A percentile compares a stretch with the other conserved stretches of the same genome.
Conservation (phyloP, 2,113 vertebrate genomes). For the Lynx canadensis region DNA sequence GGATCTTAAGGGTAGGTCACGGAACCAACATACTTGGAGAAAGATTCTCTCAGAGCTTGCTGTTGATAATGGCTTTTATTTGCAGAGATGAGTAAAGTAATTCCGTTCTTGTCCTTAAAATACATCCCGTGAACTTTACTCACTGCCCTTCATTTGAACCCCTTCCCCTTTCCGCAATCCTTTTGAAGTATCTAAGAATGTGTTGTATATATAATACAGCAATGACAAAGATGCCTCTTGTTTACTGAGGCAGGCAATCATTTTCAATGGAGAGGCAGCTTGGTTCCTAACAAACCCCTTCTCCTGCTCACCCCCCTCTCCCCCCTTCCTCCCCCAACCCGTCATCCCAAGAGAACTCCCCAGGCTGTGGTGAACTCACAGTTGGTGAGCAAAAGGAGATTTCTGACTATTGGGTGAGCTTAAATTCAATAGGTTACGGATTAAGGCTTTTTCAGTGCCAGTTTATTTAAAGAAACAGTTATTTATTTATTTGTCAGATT, state of each 20-base stretch:
- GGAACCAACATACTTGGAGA: not conserved
- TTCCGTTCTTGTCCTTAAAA: slow-evolving; percentile 64
- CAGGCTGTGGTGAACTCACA: not conserved
- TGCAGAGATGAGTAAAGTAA: slow-evolving; percentile 49
- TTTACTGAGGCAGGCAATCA: not conserved
- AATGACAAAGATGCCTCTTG: not conserved
- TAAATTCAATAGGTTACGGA: slow-evolving; percentile 49
- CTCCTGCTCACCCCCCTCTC: not conserved
- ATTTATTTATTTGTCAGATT: slow-evolving; percentile 81
- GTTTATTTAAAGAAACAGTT: slow-evolving; percentile 77
- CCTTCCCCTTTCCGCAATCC: not conserved
- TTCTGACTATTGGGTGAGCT: not conserved
- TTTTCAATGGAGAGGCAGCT: not conserved
- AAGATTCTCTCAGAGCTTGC: slow-evolving; percentile 1
- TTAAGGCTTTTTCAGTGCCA: slow-evolving; percentile 34
- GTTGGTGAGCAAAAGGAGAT: slow-evolving; percentile 21
- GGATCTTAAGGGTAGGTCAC: not conserved
- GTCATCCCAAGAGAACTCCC: not conserved
- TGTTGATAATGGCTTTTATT: not conserved
- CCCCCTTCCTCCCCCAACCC: not conserved
- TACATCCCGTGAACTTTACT: slow-evolving; percentile 49
- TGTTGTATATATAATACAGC: slow-evolving; percentile 4
- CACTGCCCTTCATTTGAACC: slow-evolving; percentile 65
- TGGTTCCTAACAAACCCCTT: not conserved
- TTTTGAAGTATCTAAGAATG: slow-evolving; percentile 58